Percentiles rank a stretch among this genome's conserved stretches.
Conservation (phyloP, 2,797 vertebrate species). For the Epinephelus coioides region DNA sequence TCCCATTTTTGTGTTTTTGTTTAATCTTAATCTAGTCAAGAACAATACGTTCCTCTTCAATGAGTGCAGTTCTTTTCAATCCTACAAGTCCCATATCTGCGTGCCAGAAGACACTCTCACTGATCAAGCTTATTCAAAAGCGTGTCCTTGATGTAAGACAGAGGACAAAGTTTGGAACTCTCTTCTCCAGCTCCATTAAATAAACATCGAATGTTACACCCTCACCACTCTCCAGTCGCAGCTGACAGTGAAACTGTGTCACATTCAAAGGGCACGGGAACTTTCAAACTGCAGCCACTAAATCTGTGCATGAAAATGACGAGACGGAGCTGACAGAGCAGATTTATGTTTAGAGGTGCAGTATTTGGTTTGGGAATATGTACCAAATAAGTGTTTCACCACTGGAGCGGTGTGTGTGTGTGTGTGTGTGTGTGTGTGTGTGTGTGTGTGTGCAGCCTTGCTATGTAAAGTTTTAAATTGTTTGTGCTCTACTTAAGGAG, state of each 20-base stretch:
- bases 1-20: constrained; percentile 12
- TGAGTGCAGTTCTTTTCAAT: constrained; percentile 25
- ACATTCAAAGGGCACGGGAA: constrained; percentile 51
- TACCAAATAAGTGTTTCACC: constrained; percentile 22
- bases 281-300: constrained; percentile 37
- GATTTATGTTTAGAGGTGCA: constrained; percentile 33
- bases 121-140: constrained; percentile 35
- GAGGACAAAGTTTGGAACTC: constrained; percentile 38
- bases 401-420: constrained; percentile 6
- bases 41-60: constrained; percentile 27
- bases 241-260: constrained; percentile 34
- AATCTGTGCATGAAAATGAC: constrained; percentile 42
- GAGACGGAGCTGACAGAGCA: constrained; percentile 48
- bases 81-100: background rate
- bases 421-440: constrained; percentile 11
- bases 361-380: constrained; percentile 32
- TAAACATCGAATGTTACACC: constrained; percentile 48
- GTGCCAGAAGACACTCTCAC: constrained; percentile 13
- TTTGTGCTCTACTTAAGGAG: constrained; percentile 14
- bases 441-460: background rate
- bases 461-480: constrained; percentile 8
- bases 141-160: constrained; percentile 29
- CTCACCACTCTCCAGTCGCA: constrained; percentile 7
- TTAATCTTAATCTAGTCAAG: constrained; percentile 26
- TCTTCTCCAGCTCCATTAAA: constrained; percentile 50